Conservation (phyloP, 2,113 vertebrate species). For the Ailurus styani region DNA sequence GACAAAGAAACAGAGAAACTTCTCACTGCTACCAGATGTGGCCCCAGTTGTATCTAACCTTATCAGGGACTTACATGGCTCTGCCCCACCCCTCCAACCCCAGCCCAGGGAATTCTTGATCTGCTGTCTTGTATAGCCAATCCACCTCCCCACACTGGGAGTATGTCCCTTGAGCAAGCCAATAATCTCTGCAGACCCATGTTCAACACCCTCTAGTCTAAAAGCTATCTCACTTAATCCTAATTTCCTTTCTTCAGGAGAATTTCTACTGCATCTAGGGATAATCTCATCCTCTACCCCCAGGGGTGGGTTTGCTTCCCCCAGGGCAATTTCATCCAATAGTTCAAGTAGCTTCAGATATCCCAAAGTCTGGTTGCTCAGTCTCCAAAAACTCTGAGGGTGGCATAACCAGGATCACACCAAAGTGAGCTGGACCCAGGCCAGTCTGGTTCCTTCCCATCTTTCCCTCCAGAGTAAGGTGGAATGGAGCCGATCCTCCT, state of each 20-base stretch:
- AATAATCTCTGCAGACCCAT: neutral
- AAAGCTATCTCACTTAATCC: neutral
- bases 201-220: neutral
- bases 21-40: neutral
- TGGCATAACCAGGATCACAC: neutral
- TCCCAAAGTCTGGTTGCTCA: neutral
- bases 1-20: neutral
- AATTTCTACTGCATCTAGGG: neutral
- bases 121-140: neutral
- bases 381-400: neutral
- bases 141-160: neutral
- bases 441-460: neutral
- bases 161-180: neutral
- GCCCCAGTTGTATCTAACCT: neutral
- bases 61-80: neutral
- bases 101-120: neutral
- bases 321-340: neutral
- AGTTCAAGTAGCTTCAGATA: neutral
- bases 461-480: neutral
- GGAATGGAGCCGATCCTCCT: neutral
- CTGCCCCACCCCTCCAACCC: neutral
- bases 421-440: neutral
- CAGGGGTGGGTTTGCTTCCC: neutral
- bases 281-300: neutral
- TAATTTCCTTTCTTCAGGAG: neutral